Conservation (phyloP, 2,888 invertebrate species). For the Tachystola acroxantha region DNA sequence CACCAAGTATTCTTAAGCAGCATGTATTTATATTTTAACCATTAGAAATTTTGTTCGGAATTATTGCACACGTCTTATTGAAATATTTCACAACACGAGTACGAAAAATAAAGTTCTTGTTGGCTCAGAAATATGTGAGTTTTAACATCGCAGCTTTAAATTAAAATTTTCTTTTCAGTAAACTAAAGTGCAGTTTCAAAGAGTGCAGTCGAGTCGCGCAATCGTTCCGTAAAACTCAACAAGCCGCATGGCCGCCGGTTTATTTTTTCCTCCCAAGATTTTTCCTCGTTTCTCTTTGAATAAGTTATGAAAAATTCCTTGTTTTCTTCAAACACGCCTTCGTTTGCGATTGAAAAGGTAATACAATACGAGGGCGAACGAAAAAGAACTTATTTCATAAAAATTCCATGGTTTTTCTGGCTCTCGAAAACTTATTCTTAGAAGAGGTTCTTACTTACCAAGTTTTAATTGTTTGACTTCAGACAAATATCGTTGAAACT, state of each 20-base stretch:
- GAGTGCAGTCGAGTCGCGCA: conserved; percentile 25
- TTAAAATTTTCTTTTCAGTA: conserved; percentile 26
- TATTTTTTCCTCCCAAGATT: conserved; percentile 18
- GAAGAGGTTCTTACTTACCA: too few relatives aligned
- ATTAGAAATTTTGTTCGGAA: too few relatives aligned
- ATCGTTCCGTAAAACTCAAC: conserved; percentile 25
- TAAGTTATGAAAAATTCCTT: conserved; percentile 12
- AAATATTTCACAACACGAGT: too few relatives aligned
- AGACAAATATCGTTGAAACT: background rate
- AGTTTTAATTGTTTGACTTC: background rate
- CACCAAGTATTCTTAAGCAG: too few relatives aligned
- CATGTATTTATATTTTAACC: too few relatives aligned
- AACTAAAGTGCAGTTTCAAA: conserved; percentile 19
- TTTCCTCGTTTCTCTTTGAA: conserved; percentile 13
- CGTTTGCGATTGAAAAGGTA: conserved; percentile 9
- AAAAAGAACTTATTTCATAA: conserved; percentile 14
- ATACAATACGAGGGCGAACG: conserved; percentile 6
- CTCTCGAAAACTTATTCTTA: background rate
- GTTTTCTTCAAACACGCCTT: conserved; percentile 17
- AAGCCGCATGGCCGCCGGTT: conserved; percentile 17
- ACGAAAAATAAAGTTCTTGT: too few relatives aligned
- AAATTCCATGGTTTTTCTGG: conserved; percentile 3
- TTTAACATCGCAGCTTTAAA: background rate
- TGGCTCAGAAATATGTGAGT: background rate
- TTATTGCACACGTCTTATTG: too few relatives aligned